These are phyloP conservation scores for Benthosema pterotum DNA, from an alignment of 2,797 vertebrate species.

Conservation along the genomic window DNA sequence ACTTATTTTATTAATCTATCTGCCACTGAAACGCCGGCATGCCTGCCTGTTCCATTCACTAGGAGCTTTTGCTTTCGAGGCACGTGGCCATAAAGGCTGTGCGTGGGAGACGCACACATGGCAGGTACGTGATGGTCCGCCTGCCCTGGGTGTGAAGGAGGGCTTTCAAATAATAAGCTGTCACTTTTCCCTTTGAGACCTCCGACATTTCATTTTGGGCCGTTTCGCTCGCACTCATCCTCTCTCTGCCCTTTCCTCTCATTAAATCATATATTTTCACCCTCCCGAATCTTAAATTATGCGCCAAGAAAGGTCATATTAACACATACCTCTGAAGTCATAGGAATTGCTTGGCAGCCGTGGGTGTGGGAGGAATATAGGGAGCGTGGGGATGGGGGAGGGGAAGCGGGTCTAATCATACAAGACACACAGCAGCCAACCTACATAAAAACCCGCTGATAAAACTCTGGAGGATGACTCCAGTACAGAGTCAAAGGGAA, in stretches of 20 bases:
- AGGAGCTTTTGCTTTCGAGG: not conserved
- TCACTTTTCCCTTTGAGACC: conserved; percentile 50
- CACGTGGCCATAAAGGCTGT: conserved; percentile 1
- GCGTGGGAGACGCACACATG: conserved; percentile 24
- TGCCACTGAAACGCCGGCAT: not conserved
- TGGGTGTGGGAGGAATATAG: conserved; percentile 15
- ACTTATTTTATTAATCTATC: not conserved
- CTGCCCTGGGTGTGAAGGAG: conserved; percentile 13
- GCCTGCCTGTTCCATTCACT: not conserved
- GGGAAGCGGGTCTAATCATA: conserved; percentile 36
- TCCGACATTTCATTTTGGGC: conserved; percentile 54
- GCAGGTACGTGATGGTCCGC: conserved; percentile 26
- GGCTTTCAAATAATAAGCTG: conserved; percentile 57
- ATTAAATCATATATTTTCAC: conserved; percentile 34
- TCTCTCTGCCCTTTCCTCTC: conserved; percentile 18
- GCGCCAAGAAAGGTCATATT: conserved; percentile 33
- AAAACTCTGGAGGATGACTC: conserved; percentile 40
- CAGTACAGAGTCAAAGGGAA: conserved; percentile 18
- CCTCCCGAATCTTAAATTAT: conserved; percentile 27
- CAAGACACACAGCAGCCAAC: conserved; percentile 35
- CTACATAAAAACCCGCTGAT: conserved; percentile 34
- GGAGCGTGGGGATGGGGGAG: conserved; percentile 24
- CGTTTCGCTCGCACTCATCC: conserved; percentile 20
- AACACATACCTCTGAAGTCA: conserved; percentile 30
- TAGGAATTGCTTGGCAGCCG: conserved; percentile 22